These are phyloP conservation scores for Coregonus sp. DNA, from an alignment of 2,797 vertebrate genomes.

Conservation along the genomic window DNA sequence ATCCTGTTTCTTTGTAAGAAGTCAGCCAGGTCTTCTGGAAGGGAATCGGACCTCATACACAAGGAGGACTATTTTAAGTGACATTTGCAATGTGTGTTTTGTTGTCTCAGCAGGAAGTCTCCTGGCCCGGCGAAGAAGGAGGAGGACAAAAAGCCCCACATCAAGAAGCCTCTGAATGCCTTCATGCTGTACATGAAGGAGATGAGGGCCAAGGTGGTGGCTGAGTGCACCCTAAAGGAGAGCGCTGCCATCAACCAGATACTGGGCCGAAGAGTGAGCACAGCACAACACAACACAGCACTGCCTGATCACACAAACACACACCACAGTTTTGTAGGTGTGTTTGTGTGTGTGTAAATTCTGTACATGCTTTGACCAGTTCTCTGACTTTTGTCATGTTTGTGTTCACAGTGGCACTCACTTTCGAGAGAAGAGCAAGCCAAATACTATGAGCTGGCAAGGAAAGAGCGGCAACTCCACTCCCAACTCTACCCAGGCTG, in stretches of 20 bases:
- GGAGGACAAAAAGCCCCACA: constrained; percentile 95
- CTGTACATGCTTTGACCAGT: constrained; percentile 7
- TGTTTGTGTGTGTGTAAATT: too few species aligned
- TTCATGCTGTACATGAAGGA: constrained; percentile 99
- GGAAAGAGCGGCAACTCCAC: constrained; percentile 97
- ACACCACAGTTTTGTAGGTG: not conserved
- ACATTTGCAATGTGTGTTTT: constrained; percentile 27
- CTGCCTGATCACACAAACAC: not conserved
- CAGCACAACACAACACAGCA: not conserved
- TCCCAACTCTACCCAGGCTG: constrained; percentile 97
- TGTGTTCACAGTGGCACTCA: constrained; percentile 89
- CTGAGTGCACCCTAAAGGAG: constrained; percentile 97
- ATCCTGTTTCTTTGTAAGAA: not conserved
- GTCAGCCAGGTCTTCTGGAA: not conserved
- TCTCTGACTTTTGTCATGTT: constrained; percentile 43
- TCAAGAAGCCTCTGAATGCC: constrained; percentile 97
- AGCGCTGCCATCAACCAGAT: constrained; percentile 99
- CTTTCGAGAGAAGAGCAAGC: constrained; percentile 96
- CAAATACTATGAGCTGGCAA: constrained; percentile 96
- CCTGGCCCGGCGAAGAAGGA: constrained; percentile 87
- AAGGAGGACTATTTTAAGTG: constrained; percentile 18
- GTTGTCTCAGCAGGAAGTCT: constrained; percentile 82
- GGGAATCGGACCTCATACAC: not conserved
- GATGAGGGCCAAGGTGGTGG: constrained; percentile 99
- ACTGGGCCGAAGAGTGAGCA: constrained; percentile 89